A percentile compares a stretch with the other conserved stretches of the same genome.
These are phyloP conservation scores for Brachionus calyciflorus DNA, from an alignment of 1,140 invertebrate species.

Conservation along the genomic window DNA sequence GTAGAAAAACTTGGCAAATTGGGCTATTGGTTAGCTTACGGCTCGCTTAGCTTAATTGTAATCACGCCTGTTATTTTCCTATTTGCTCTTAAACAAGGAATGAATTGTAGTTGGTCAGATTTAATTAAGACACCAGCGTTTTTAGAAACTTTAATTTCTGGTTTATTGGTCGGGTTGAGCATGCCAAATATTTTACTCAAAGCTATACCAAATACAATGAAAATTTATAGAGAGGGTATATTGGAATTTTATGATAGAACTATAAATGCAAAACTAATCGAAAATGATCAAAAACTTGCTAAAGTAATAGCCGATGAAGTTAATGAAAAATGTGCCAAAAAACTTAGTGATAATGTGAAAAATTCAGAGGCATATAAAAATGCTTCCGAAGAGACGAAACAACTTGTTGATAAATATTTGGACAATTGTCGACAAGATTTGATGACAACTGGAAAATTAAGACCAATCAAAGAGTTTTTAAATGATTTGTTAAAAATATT, in stretches of 20 bases:
- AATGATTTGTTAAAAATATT: too few relatives aligned
- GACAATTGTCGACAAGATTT: neutral
- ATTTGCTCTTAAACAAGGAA: neutral
- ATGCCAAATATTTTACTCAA: neutral
- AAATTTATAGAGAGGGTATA: neutral
- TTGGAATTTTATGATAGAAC: too few relatives aligned
- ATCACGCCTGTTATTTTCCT: neutral
- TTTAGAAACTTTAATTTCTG: constrained; percentile 20
- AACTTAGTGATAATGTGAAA: neutral
- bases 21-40: neutral
- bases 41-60: neutral
- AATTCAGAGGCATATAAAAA: constrained; percentile 4
- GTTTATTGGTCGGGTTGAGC: neutral
- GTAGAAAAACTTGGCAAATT: neutral
- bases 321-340: neutral
- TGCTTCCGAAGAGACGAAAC: neutral
- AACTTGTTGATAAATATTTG: neutral
- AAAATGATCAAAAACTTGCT: neutral
- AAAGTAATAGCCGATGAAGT: neutral
- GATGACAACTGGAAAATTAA: neutral
- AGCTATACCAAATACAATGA: constrained; percentile 13
- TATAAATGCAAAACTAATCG: neutral
- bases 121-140: neutral
- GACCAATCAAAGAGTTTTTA: too few relatives aligned
- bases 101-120: neutral